Percentiles rank a stretch among this genome's conserved stretches.
Conservation (phyloP, 2,113 vertebrate genomes). For the Tetrax tetrax region DNA sequence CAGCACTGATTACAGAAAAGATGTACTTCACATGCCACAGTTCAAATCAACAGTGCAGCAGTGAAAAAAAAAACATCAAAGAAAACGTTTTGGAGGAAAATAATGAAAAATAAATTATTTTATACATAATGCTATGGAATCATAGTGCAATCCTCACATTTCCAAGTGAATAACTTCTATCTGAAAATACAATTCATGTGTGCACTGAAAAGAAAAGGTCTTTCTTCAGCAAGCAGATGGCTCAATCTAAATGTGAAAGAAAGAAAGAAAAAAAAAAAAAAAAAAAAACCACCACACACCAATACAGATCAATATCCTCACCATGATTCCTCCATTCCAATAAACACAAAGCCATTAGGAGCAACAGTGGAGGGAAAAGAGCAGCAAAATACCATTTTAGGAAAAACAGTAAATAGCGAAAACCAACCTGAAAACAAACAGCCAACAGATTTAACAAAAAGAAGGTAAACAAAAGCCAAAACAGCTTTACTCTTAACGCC, state of each 20-base stretch:
- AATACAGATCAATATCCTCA: conserved; percentile 19
- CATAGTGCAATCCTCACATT: not conserved
- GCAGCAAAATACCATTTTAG: not conserved
- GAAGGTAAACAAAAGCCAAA: not conserved
- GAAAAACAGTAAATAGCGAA: not conserved
- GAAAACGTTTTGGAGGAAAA: conserved; percentile 6
- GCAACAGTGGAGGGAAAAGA: not conserved
- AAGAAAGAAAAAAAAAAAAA: not conserved
- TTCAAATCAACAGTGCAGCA: not conserved
- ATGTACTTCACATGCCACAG: not conserved
- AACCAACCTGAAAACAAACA: conserved; percentile 34
- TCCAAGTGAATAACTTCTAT: not conserved
- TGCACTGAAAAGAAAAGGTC: not conserved
- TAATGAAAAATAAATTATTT: not conserved
- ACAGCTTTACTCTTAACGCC: not conserved
- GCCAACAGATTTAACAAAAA: not conserved
- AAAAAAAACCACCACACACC: not conserved
- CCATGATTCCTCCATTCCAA: conserved; percentile 30
- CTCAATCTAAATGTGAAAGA: conserved; percentile 23
- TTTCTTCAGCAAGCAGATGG: conserved; percentile 44
- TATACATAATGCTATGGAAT: not conserved
- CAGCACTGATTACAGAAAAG: not conserved
- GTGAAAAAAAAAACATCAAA: conserved; percentile 21
- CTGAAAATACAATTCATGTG: not conserved
- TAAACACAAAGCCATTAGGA: conserved; percentile 41